These are phyloP conservation scores for Zoroaster sp. DNA, from an alignment of 53 echinoderm and acorn worm species.

Conservation along the genomic window DNA sequence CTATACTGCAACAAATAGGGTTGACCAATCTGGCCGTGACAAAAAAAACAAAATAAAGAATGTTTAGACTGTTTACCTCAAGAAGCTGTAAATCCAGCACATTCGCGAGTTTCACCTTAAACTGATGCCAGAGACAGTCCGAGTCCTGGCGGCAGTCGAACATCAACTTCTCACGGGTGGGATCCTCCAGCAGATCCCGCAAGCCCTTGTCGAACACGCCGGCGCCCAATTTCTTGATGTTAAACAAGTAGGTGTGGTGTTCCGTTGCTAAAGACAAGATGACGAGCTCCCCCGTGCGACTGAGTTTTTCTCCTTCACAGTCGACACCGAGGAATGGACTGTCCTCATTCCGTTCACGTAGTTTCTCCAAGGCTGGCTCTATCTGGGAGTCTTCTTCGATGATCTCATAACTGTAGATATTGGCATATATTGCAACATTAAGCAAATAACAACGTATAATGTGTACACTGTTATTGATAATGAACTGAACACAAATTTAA, in stretches of 20 bases:
- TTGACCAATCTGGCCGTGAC: too few species aligned
- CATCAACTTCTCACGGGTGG: conserved; percentile 15
- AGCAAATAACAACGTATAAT: too few species aligned
- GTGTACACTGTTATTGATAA: too few species aligned
- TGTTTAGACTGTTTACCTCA: too few species aligned
- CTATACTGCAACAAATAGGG: too few species aligned
- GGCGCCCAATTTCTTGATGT: not conserved
- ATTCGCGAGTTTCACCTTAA: conserved; percentile 3
- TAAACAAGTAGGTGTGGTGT: not conserved
- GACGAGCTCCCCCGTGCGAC: not conserved
- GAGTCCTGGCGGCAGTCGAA: conserved; percentile 45
- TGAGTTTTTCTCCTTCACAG: conserved; percentile 10
- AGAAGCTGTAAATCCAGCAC: conserved; percentile 30
- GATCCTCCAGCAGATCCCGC: conserved; percentile 24
- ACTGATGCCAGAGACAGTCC: conserved; percentile 36
- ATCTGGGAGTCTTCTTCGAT: not conserved
- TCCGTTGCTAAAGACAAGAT: conserved; percentile 1
- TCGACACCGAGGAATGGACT: not conserved
- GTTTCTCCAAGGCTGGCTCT: not conserved
- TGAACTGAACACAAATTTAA: too few species aligned
- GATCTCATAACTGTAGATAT: not conserved
- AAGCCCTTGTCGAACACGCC: conserved; percentile 17
- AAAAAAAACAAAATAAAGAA: too few species aligned
- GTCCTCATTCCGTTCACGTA: not conserved
- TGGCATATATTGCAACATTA: too few species aligned